Evolutionary conservation across 2,888 invertebrate genomes (phyloP).

Genomic region (Epicampocera succincta): DNA sequence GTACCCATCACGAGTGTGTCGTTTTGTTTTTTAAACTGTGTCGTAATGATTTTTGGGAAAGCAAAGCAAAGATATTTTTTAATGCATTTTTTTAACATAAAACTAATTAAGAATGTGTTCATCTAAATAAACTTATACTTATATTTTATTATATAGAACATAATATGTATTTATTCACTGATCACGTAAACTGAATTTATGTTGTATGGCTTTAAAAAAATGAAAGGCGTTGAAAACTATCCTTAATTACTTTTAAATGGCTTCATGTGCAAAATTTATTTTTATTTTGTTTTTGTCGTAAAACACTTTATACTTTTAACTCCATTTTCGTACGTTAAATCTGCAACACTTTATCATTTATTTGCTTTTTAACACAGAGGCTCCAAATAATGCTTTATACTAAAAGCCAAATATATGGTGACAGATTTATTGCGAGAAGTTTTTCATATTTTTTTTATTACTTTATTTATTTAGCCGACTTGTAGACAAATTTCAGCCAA

Average conservation of each 20-base stretch:
- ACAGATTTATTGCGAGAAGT: constrained; percentile 47
- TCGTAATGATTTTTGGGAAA: too few relatives aligned
- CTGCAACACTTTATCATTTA: constrained; percentile 48
- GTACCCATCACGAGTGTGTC: too few relatives aligned
- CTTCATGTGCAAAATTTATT: constrained; percentile 43
- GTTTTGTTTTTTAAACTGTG: too few relatives aligned
- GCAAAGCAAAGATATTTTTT: too few relatives aligned
- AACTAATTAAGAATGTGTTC: too few relatives aligned
- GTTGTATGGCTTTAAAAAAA: neutral
- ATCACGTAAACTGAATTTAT: neutral
- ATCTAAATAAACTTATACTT: too few relatives aligned
- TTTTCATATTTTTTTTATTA: constrained; percentile 37
- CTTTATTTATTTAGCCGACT: constrained; percentile 1
- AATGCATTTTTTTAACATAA: too few relatives aligned
- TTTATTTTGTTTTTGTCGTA: constrained; percentile 27
- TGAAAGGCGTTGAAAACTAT: neutral
- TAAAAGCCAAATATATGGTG: constrained; percentile 34
- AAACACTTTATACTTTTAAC: neutral
- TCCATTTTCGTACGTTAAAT: constrained; percentile 17
- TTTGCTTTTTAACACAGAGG: neutral
- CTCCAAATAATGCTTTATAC: constrained; percentile 15
- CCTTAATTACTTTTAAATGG: constrained; percentile 60
- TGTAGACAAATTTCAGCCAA: constrained; percentile 2
- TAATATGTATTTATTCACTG: neutral
- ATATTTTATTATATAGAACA: too few relatives aligned